Evolutionary conservation across 2,797 vertebrate genomes (phyloP).

Genomic region (Pseudomugil gertrudae): DNA sequence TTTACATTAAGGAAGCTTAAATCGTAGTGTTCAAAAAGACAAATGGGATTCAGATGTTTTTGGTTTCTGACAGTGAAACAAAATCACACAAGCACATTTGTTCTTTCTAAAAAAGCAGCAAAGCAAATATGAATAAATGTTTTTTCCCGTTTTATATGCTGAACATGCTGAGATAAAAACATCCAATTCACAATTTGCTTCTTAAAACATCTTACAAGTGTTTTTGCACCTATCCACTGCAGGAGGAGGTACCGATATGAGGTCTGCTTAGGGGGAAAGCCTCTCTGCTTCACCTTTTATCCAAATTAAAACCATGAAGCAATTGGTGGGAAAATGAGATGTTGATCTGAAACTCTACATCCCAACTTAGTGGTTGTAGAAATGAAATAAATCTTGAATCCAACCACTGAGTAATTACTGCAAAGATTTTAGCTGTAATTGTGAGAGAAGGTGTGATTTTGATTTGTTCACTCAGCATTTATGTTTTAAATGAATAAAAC

Average conservation of each 20-base stretch:
- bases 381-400: background rate
- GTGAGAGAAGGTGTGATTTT: background rate
- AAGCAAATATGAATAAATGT: background rate
- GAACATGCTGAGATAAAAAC: background rate
- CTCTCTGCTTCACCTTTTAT: slow-evolving; percentile 1
- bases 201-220: background rate
- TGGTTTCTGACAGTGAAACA: background rate
- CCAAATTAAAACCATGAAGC: background rate
- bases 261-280: background rate
- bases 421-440: background rate
- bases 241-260: background rate
- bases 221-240: background rate
- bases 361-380: background rate
- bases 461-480: background rate
- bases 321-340: background rate
- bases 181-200: background rate
- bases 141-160: background rate
- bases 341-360: background rate
- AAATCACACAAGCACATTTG: background rate
- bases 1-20: background rate
- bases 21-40: background rate
- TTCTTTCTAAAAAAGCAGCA: background rate
- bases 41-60: background rate
- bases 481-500: background rate
- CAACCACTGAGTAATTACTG: background rate